Conservation (phyloP, 2,888 invertebrate genomes). For the Branchinecta sandiegonensis region DNA sequence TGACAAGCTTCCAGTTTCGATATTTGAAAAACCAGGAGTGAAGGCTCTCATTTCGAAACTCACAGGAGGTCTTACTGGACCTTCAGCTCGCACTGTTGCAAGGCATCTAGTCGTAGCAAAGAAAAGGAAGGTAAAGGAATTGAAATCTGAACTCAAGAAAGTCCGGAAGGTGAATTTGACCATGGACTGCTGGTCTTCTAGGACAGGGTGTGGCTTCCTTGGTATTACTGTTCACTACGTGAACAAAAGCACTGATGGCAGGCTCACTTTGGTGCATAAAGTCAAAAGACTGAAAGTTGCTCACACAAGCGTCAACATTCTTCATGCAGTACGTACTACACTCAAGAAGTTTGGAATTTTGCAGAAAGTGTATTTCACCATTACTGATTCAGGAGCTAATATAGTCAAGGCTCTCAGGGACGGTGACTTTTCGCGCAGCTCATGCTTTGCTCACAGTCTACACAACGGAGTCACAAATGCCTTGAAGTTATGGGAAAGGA, state of each 20-base stretch:
- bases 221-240: neutral
- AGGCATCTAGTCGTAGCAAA: neutral
- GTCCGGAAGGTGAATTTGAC: neutral
- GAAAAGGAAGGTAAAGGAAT: neutral
- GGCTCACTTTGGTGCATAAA: neutral
- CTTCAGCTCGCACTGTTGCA: neutral
- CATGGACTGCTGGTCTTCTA: neutral
- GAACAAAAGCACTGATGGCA: neutral
- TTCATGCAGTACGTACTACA: neutral
- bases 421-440: neutral
- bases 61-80: neutral
- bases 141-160: slow-evolving; percentile 8
- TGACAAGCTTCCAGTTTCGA: neutral
- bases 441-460: neutral
- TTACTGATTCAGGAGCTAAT: neutral
- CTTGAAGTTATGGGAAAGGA: no score
- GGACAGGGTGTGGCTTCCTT: neutral
- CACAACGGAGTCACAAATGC: neutral
- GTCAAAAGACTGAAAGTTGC: slow-evolving; percentile 7
- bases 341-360: neutral
- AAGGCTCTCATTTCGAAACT: neutral
- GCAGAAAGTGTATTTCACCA: no score
- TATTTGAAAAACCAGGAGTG: neutral
- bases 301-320: slow-evolving; percentile 1
- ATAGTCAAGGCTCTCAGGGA: neutral